These are phyloP conservation scores for Enteromius paludinosus DNA, from an alignment of 2,797 vertebrate species.

Conservation along the genomic window DNA sequence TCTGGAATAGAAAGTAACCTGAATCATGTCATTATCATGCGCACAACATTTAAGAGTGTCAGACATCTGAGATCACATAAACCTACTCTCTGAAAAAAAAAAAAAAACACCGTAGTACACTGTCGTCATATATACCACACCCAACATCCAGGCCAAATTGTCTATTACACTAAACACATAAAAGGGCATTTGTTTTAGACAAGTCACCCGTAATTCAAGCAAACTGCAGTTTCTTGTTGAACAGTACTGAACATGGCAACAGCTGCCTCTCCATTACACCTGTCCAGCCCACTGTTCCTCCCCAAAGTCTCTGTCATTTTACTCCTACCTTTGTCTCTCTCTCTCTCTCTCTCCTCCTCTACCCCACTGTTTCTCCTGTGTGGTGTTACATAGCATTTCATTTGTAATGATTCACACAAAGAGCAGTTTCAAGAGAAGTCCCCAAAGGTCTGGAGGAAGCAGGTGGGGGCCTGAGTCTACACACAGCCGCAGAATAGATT, in stretches of 20 bases:
- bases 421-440: constrained; percentile 69
- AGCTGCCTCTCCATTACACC: constrained; percentile 24
- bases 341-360: constrained; percentile 67
- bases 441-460: constrained; percentile 66
- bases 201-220: background rate
- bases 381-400: constrained; percentile 74
- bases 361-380: constrained; percentile 60
- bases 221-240: constrained; percentile 9
- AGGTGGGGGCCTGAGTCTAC: constrained; percentile 62
- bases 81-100: background rate
- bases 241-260: background rate
- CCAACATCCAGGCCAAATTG: background rate
- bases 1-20: background rate
- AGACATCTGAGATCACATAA: background rate
- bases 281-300: constrained; percentile 8
- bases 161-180: background rate
- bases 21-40: background rate
- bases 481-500: constrained; percentile 71
- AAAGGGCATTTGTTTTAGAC: background rate
- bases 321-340: constrained; percentile 53
- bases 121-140: background rate
- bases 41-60: background rate
- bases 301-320: constrained; percentile 47
- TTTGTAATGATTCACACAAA: constrained; percentile 82
- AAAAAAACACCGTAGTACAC: background rate